phyloP scores from a whole-genome alignment of 1,140 invertebrate genomes.

The Drosophila albomicans region DNA sequence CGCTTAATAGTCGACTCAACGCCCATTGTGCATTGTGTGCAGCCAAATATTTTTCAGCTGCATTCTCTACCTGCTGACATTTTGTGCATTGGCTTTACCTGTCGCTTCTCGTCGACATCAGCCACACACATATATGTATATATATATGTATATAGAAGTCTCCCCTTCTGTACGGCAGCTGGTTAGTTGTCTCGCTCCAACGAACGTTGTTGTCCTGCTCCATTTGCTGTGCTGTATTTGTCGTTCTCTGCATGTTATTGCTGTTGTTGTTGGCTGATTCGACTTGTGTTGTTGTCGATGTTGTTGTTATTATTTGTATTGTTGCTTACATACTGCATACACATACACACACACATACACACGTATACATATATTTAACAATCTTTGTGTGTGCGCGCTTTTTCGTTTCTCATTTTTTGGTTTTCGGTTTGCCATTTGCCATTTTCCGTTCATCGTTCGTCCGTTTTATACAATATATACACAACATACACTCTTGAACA shows the following conservation, averaged over 20 bases:
- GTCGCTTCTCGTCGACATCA: conserved; percentile 42
- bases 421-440: conserved; percentile 50
- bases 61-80: conserved; percentile 44
- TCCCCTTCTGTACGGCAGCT: too few species aligned
- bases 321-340: conserved; percentile 10
- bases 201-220: background rate
- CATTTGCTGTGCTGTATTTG: conserved; percentile 26
- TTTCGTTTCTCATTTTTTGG: conserved; percentile 41
- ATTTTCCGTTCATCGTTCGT: conserved; percentile 21
- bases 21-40: conserved; percentile 37
- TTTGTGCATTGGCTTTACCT: conserved; percentile 76
- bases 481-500: conserved; percentile 7
- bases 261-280: conserved; percentile 21
- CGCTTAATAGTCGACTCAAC: conserved; percentile 29
- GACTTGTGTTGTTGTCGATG: conserved; percentile 20
- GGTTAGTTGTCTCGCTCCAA: background rate
- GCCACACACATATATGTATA: conserved; percentile 3
- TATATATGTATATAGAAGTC: background rate
- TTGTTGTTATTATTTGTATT: conserved; percentile 43
- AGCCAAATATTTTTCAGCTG: conserved; percentile 43
- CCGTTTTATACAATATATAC: background rate
- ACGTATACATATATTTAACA: conserved; percentile 34
- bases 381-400: conserved; percentile 51
- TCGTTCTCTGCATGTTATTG: conserved; percentile 43
- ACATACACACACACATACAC: background rate